Conservation (phyloP, 2,113 vertebrate species). For the Pimephales promelas region DNA sequence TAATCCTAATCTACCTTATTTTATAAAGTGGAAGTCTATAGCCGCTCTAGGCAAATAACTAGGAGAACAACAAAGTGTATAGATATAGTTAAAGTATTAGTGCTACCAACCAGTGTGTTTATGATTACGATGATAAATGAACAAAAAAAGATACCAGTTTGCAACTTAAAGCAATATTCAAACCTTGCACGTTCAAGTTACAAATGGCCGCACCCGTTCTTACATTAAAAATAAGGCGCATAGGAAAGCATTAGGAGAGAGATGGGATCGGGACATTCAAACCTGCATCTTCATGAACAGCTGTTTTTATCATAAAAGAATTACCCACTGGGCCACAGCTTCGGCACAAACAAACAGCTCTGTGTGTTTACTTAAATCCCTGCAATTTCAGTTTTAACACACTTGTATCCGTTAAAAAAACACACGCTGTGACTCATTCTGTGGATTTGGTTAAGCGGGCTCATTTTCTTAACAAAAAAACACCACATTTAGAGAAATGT, state of each 20-base stretch:
- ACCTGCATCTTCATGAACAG: background rate
- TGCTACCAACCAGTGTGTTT: background rate
- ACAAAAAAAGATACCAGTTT: background rate
- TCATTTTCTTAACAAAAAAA: constrained; percentile 17
- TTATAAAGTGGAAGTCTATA: background rate
- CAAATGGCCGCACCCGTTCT: no score
- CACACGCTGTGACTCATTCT: background rate
- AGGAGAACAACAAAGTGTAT: background rate
- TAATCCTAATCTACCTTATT: no score
- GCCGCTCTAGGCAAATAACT: background rate
- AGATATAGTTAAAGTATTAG: no score
- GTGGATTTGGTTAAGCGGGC: constrained; percentile 1
- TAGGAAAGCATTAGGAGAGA: background rate
- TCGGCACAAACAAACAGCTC: background rate
- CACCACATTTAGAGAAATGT: background rate
- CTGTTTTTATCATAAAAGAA: constrained; percentile 13
- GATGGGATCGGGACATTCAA: background rate
- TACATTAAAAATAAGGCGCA: background rate
- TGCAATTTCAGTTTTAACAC: constrained; percentile 9
- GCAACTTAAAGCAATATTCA: no score
- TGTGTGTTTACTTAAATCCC: background rate
- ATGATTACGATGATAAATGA: background rate
- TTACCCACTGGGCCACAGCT: background rate
- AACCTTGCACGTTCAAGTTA: no score
- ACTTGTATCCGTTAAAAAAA: background rate